A percentile compares a stretch with the other conserved stretches of the same genome.
phyloP scores from a whole-genome alignment of 1,140 invertebrate genomes.

The Heliconius himera region DNA sequence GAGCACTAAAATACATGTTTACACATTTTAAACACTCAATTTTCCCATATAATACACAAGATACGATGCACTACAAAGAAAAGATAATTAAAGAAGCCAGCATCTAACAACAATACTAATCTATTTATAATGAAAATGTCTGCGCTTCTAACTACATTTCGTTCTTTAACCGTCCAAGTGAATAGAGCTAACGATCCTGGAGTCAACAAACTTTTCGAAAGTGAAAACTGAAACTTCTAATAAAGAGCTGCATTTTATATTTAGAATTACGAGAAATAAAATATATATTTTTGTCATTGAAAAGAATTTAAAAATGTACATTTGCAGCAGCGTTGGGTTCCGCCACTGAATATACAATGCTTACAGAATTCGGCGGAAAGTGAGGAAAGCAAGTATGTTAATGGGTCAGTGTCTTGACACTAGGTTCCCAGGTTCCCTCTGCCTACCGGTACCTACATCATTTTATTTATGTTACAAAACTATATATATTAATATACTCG shows the following conservation, averaged over 20 bases:
- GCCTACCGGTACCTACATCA: background rate
- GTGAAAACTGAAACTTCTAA: background rate
- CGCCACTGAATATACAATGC: no score
- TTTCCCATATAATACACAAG: background rate
- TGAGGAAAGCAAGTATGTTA: no score
- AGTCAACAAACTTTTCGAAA: conserved; percentile 51
- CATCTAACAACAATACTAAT: conserved; percentile 9
- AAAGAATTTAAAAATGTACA: no score
- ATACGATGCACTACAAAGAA: background rate
- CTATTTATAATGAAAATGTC: conserved; percentile 29
- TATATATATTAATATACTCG: no score
- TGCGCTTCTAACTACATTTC: conserved; percentile 30
- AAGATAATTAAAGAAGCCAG: background rate
- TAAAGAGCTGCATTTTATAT: background rate
- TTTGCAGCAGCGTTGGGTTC: no score
- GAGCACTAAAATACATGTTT: background rate
- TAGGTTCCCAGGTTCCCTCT: no score
- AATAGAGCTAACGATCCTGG: conserved; percentile 48
- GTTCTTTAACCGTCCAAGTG: conserved; percentile 48
- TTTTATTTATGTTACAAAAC: background rate
- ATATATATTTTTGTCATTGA: no score
- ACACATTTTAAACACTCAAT: background rate
- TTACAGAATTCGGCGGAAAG: no score
- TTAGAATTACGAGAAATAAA: no score
- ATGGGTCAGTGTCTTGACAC: no score